Evolutionary conservation across 2,113 vertebrate genomes (phyloP), one percentile per base, ranked within the genome.

Genomic region (Grammomys dolichurus): DNA sequence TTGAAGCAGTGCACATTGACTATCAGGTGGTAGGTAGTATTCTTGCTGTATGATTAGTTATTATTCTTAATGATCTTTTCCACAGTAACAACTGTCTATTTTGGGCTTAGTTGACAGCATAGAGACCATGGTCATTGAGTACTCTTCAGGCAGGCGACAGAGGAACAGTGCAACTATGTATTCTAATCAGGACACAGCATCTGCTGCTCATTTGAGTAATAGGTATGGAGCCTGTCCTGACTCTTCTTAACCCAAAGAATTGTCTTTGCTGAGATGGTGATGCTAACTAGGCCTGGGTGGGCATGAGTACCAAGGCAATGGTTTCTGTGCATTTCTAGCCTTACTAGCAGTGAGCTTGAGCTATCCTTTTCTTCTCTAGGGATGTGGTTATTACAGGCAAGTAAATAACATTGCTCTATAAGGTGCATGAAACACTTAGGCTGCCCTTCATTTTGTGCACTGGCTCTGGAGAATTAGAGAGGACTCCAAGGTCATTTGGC

Each of bases 401-500:
- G 19, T 58, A 67, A 51, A 12, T 63, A 16, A 12, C 4, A 17
- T 40, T 51, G 36, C 14, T 11, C 13, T 58, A 86, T 80, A 33
- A n/a, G 1, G 24, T n/a, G 0, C 36, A n/a, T 17, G 8, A 77
- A 90, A 72, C 67, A 0, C 5, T 86, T 80, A 26, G 7, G 1
- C 28, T 95, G n/a, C 43, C 46, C n/a, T 73, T 67, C 33, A 90
- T 36, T 94, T 92, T 12, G 78, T 24, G 89, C 65, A 12, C 36
- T 91, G 73, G 54, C 78, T 76, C 14, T 69, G 90, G 19, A 96
- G n/a, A 92, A 65, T 54, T 90, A 7, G 40, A 70, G 43, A 86
- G 56, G n/a, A 82, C 2, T 24, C 3, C 72, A n/a, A 88, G 17
- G 58, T 69, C 31, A 54, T 88, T 93, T 82, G 65, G 7, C 26